These are phyloP conservation scores for Spheniscus humboldti DNA, from an alignment of 2,797 vertebrate genomes.

Conservation along the genomic window DNA sequence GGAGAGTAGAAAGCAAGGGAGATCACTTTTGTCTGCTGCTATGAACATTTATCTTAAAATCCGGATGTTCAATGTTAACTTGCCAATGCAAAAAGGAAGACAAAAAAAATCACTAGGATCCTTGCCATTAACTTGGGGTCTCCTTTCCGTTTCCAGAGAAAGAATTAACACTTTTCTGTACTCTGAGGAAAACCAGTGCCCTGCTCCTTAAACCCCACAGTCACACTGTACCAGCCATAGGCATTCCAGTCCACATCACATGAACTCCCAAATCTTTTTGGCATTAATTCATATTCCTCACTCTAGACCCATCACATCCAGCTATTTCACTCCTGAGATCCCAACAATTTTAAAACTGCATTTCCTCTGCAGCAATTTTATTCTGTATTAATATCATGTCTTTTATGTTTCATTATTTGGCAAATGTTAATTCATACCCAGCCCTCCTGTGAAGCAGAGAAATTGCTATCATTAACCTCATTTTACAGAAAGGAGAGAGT, in stretches of 20 bases:
- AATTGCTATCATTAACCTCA: not conserved
- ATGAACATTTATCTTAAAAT: not conserved
- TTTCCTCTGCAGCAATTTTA: not conserved
- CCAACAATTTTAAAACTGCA: not conserved
- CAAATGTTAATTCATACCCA: not conserved
- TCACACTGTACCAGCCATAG: not conserved
- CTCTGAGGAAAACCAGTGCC: not conserved
- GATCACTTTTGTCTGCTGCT: not conserved
- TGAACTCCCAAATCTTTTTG: not conserved
- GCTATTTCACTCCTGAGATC: not conserved
- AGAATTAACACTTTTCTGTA: not conserved
- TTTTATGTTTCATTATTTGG: not conserved
- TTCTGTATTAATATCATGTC: not conserved
- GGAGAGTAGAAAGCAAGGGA: not conserved
- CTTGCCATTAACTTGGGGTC: not conserved
- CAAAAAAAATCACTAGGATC: not conserved
- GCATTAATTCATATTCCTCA: not conserved
- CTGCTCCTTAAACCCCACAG: not conserved
- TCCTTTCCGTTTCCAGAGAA: not conserved
- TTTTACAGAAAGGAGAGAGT: not conserved
- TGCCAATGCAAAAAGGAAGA: not conserved
- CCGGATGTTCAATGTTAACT: not conserved
- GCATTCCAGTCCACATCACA: not conserved
- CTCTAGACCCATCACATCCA: not conserved
- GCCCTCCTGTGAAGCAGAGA: not conserved